phyloP scores from a whole-genome alignment of 2,113 vertebrate species.

The Bos indicus region DNA sequence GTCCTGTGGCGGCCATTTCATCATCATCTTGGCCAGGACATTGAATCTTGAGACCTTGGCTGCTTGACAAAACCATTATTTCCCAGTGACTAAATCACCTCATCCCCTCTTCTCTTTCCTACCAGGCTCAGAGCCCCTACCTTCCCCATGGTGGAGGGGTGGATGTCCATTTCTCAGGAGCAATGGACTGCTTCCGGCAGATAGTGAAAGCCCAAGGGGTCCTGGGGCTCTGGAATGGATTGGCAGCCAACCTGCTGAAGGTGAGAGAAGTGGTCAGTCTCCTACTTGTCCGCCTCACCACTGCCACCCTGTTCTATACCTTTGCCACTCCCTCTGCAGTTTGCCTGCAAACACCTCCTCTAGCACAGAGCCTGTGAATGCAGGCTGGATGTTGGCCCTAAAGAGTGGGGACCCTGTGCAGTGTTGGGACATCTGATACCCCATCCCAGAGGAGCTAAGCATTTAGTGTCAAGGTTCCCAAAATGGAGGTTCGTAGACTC shows the following conservation, averaged over 20 bases:
- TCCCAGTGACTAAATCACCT: neutral
- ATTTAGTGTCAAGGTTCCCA: neutral
- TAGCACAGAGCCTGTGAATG: neutral
- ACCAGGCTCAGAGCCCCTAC: conserved; percentile 89
- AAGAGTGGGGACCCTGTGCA: neutral
- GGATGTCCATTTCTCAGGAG: conserved; percentile 90
- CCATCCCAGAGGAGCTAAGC: neutral
- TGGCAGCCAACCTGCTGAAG: conserved; percentile 93
- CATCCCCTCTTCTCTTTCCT: conserved; percentile 19
- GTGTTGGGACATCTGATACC: neutral
- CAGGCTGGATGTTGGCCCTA: neutral
- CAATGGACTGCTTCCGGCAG: conserved; percentile 91
- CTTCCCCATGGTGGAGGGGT: conserved; percentile 89
- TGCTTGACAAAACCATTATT: neutral
- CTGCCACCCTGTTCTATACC: neutral
- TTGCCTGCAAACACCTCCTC: neutral
- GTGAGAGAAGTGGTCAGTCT: conserved; percentile 74
- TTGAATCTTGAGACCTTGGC: neutral
- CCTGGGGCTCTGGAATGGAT: conserved; percentile 91
- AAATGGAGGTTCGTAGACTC: neutral
- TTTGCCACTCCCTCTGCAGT: neutral
- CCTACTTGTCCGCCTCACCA: neutral
- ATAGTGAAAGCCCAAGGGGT: conserved; percentile 89
- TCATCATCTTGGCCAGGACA: neutral
- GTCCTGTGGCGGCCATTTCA: neutral